These are phyloP conservation scores for Blomia tropicalis DNA, from an alignment of 2,888 invertebrate species.

Conservation along the genomic window DNA sequence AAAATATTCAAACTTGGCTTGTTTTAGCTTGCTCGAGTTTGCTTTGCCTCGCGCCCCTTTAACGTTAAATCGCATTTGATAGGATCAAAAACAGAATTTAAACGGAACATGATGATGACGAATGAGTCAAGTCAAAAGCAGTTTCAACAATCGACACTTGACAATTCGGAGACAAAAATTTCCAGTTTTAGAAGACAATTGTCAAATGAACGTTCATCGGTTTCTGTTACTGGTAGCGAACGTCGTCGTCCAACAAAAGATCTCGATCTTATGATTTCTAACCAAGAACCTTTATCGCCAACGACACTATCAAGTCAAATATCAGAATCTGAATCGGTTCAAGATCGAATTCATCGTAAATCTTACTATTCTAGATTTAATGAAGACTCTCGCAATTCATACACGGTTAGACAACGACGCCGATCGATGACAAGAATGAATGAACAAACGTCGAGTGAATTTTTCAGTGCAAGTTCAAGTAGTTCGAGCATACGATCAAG, in stretches of 20 bases:
- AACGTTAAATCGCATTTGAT: too few species aligned
- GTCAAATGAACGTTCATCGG: neutral
- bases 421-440: neutral
- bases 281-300: too few species aligned
- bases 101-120: neutral
- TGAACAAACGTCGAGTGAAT: neutral
- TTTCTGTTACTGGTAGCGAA: too few species aligned
- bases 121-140: neutral
- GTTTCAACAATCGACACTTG: neutral
- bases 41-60: neutral
- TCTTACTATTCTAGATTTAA: conserved; percentile 78
- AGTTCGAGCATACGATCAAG: neutral
- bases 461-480: neutral
- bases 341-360: conserved; percentile 67
- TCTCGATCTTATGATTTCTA: too few species aligned
- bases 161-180: neutral
- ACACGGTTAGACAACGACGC: neutral
- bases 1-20: too few species aligned
- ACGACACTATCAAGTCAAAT: too few species aligned
- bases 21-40: neutral
- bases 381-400: conserved; percentile 38
- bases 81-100: too few species aligned
- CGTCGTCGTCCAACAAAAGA: too few species aligned
- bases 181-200: neutral
- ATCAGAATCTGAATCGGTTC: conserved; percentile 52